Conservation (phyloP, 2,113 vertebrate genomes). For the Eidolon helvum region DNA sequence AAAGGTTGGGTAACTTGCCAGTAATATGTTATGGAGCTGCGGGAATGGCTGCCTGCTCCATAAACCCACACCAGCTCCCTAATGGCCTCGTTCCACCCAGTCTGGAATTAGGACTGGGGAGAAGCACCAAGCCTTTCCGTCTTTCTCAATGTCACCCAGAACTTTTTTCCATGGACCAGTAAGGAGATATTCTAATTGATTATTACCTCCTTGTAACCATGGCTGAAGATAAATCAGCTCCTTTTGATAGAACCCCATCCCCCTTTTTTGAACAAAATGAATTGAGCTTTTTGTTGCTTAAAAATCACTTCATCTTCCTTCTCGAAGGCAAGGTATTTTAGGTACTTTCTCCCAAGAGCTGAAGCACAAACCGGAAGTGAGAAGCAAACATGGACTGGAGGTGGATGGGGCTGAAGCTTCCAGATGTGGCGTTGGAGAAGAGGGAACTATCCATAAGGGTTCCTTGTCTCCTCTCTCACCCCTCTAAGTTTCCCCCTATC, state of each 20-base stretch:
- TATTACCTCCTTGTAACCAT: background rate
- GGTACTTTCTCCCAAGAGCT: background rate
- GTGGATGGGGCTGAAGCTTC: background rate
- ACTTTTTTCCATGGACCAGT: background rate
- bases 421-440: background rate
- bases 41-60: background rate
- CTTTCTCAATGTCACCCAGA: background rate
- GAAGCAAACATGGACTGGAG: background rate
- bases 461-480: background rate
- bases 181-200: background rate
- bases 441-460: background rate
- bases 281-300: slow-evolving; percentile 29
- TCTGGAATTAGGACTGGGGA: background rate
- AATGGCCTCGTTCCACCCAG: background rate
- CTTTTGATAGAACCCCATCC: background rate
- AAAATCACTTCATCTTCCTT: background rate
- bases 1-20: background rate
- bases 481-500: background rate
- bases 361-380: too few species aligned
- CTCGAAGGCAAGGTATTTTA: background rate
- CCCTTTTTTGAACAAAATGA: background rate
- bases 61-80: background rate
- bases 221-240: background rate
- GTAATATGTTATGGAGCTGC: too few species aligned
- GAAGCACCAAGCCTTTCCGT: background rate